Evolutionary conservation across 2,888 invertebrate genomes (phyloP), one percentile per base, ranked within the genome.

Genomic region (Nomada ruficornis): DNA sequence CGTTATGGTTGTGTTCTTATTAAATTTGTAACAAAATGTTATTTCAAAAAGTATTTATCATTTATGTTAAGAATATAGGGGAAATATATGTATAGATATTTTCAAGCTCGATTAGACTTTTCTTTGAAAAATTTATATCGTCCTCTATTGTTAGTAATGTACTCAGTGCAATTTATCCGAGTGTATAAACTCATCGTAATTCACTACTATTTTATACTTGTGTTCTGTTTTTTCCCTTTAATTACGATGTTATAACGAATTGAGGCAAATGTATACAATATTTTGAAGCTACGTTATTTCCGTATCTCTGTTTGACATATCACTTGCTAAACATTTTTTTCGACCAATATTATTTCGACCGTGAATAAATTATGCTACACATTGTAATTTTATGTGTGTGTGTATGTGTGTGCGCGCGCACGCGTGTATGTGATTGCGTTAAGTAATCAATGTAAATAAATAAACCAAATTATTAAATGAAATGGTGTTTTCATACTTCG

Each of bases 371-470:
- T 78, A 70, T 82, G 81, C 55, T 82, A 77, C 81, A 70, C 70
- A 82, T 84, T 86, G 80, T 87, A 84, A 89, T 80, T 84, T 82
- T 88, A 73, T 87, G 85, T 88, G 86, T 88, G 87, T 84, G 82
- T 82, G 78, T 82, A 86, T 82, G 77, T 52, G 59, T 84, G 36
- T 86, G 85, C 87, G 86, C 87, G 87, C 83, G 78, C 83, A 77
- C 77, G 86, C 82, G 77, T 52, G 59, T 84, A 87, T 84, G 85
- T 77, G 81, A 87, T 80, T 80, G 83, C 83, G 77, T 57, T 64
- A 69, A 69, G 20, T 84, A 86, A 85, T 82, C 79, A 82, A 76
- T 90, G 87, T 89, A 89, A 89, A 90, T 89, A 90, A 90, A 90
- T 83, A 86, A 81, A 80, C 69, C 73, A 84, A 82, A 76, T 70